Evolutionary conservation across 2,113 vertebrate species (phyloP), one percentile per base, ranked within the genome.

Genomic region (Crocuta crocuta): DNA sequence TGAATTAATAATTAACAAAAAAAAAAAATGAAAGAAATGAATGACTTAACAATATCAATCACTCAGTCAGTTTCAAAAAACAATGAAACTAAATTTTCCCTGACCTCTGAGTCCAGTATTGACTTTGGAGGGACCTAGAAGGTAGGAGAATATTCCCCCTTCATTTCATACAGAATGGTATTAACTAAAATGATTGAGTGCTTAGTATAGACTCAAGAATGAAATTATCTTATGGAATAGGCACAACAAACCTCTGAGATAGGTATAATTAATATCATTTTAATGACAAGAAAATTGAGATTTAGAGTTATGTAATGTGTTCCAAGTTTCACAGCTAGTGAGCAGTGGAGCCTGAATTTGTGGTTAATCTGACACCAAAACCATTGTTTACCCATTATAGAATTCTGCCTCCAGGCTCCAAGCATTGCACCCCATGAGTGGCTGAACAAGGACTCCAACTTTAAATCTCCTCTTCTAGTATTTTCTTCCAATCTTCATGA

Each of bases 361-460:
- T 85, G 80, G 28, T 15, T 45, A 95, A 31, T 84, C 43, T 93
- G 76, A 81, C 53, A 88, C 10, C 63, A n/a, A 91, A 96, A 87
- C 35, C 23, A 55, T 66, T 58, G 9, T 81, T 66, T 63, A 81
- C 78, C 23, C 19, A 16, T 50, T 79, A 1, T 35, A n/a, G 66
- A 76, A 81, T 88, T 97, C 58, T 95, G 87, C 50, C 33, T 78
- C 28, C 33, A 66, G 10, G 48, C 16, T 2, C 16, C 17, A 39
- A 70, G 4, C 6, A 63, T 33, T 50, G 33, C 4, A 80, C 5
- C 15, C 63, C 65, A 48, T 1, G 16, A 85, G 5, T 23, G 28
- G 33, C 10, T 65, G 50, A 91, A 10, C 1, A 1, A 65, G 13
- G 1, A 31, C 16, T 86, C 1, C 24, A 65, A 10, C 4, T 10